Evolutionary conservation across 2,888 invertebrate genomes (phyloP).

Genomic region (Volucella zonaria): DNA sequence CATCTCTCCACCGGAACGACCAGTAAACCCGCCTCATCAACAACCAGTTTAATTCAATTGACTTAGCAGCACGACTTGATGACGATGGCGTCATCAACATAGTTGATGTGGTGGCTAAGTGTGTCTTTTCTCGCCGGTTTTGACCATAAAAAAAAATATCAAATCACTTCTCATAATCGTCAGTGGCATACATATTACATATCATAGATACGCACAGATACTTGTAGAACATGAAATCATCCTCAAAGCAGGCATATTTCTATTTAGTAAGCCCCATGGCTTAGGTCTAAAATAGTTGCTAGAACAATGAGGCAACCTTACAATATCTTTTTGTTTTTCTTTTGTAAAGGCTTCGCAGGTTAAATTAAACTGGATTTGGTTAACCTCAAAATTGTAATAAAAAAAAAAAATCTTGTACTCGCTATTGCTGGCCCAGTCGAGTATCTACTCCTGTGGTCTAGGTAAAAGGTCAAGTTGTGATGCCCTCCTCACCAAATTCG

Average conservation of each 20-base stretch:
- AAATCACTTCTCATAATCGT: constrained; percentile 40
- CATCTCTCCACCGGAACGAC: constrained; percentile 54
- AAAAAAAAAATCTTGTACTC: too few relatives aligned
- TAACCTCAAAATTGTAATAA: too few relatives aligned
- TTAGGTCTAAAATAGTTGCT: too few relatives aligned
- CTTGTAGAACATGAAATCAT: constrained; percentile 30
- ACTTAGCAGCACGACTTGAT: constrained; percentile 61
- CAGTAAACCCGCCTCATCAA: constrained; percentile 9
- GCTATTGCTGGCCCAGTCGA: too few relatives aligned
- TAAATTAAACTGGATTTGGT: too few relatives aligned
- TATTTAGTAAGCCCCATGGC: too few relatives aligned
- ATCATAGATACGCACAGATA: neutral
- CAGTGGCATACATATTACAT: too few relatives aligned
- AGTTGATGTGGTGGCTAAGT: neutral
- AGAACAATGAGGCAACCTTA: too few relatives aligned
- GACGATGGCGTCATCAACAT: constrained; percentile 63
- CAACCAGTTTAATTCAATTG: constrained; percentile 70
- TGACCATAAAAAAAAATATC: constrained; percentile 19
- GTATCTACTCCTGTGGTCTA: too few relatives aligned
- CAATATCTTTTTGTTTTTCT: too few relatives aligned
- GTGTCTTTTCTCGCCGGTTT: constrained; percentile 21
- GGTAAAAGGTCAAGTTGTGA: neutral
- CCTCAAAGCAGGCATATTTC: neutral
- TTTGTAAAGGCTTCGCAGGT: too few relatives aligned
- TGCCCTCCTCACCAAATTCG: constrained; percentile 10